phyloP scores from a whole-genome alignment of 2,113 vertebrate genomes.

The Lynx canadensis region DNA sequence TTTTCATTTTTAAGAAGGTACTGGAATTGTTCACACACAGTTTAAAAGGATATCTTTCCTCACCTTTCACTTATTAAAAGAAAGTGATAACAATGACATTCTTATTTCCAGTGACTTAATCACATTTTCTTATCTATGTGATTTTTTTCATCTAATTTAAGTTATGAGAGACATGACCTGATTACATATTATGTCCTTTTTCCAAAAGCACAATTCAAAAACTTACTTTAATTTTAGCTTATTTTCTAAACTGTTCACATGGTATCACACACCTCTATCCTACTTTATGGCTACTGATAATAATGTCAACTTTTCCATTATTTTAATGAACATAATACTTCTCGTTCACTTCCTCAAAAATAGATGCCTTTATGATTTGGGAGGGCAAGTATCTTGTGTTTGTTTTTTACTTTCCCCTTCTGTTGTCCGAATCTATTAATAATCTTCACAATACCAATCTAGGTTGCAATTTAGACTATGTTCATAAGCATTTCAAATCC shows the following conservation, averaged over 20 bases:
- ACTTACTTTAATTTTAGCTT: neutral
- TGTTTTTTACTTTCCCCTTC: neutral
- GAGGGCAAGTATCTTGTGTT: neutral
- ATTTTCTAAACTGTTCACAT: neutral
- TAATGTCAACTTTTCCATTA: neutral
- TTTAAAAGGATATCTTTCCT: conserved; percentile 46
- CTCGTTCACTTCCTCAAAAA: neutral
- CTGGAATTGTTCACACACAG: neutral
- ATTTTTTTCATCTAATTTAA: neutral
- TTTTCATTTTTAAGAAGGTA: conserved; percentile 35
- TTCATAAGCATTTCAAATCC: conserved; percentile 26
- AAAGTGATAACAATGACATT: conserved; percentile 48
- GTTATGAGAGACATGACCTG: conserved; percentile 16
- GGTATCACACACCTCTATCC: neutral
- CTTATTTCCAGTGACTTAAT: conserved; percentile 49
- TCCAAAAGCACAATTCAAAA: conserved; percentile 39
- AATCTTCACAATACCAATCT: neutral
- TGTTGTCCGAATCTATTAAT: neutral
- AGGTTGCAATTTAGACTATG: neutral
- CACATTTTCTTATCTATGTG: neutral
- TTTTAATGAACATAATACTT: neutral
- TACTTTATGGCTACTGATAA: neutral
- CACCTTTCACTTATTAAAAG: conserved; percentile 41
- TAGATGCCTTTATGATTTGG: neutral
- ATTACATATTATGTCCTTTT: conserved; percentile 30